Percentiles rank a stretch among this genome's conserved stretches.
phyloP scores from a whole-genome alignment of 2,797 vertebrate genomes.

The Hypotaenidia philippensis region DNA sequence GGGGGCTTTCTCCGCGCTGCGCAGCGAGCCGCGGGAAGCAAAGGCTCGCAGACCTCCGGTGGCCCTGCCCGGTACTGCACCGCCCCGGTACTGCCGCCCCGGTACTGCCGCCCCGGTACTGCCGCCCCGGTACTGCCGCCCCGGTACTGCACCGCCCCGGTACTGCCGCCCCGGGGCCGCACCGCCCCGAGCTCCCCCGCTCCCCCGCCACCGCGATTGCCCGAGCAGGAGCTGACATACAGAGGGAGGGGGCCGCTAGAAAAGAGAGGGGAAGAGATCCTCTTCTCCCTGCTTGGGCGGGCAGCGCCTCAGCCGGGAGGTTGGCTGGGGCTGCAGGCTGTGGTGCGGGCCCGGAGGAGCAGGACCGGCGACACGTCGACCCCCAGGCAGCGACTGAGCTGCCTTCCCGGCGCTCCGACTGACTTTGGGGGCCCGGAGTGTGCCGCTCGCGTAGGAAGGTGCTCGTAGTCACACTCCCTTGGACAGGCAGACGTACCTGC shows the following conservation, averaged over 20 bases:
- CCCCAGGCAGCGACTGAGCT: rapidly evolving
- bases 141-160: too few relatives aligned
- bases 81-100: too few relatives aligned
- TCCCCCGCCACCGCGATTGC: neutral
- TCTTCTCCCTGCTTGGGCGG: neutral
- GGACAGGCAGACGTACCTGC: neutral
- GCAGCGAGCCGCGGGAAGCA: neutral
- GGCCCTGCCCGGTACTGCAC: conserved; percentile 9
- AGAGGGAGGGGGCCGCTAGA: neutral
- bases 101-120: too few relatives aligned
- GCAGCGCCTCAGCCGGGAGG: neutral
- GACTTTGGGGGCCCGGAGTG: neutral
- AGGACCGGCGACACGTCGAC: neutral
- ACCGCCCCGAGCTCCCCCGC: neutral
- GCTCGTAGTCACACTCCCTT: neutral
- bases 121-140: too few relatives aligned
- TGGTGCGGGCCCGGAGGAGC: neutral
- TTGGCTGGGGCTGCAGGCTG: neutral
- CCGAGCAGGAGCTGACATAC: neutral
- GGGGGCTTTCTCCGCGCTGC: neutral
- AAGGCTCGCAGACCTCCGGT: conserved; percentile 46
- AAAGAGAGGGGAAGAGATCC: neutral
- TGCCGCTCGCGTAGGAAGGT: neutral
- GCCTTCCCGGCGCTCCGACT: neutral
- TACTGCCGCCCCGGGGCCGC: neutral